A percentile compares a stretch with the other conserved stretches of the same genome.
phyloP scores from a whole-genome alignment of 2,888 invertebrate species.

The Tuberolachnus salignus region DNA sequence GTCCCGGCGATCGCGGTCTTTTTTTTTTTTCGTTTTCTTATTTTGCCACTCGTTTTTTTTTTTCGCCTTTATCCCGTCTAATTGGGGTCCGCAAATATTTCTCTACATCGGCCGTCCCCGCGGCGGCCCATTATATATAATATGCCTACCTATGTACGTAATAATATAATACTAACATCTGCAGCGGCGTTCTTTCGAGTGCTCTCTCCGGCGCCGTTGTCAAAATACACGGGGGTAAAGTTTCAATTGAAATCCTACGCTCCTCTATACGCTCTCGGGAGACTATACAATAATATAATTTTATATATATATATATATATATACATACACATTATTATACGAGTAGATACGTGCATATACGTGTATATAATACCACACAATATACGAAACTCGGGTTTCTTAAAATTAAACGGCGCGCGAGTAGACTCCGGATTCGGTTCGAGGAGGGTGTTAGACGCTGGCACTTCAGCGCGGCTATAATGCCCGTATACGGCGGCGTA shows the following conservation, averaged over 20 bases:
- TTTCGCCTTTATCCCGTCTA: conserved; percentile 43
- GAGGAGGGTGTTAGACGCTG: conserved; percentile 14
- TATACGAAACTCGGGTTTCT: conserved; percentile 21
- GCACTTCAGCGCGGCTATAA: neutral
- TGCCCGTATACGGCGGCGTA: too few relatives aligned
- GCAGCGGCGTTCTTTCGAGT: conserved; percentile 23
- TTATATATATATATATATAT: too few relatives aligned
- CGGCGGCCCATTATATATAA: neutral
- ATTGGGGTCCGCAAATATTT: conserved; percentile 35
- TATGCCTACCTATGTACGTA: neutral
- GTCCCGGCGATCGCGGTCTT: conserved; percentile 22
- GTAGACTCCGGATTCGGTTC: conserved; percentile 20
- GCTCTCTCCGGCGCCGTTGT: neutral
- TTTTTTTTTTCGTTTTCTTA: conserved; percentile 12
- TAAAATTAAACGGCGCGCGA: conserved; percentile 22
- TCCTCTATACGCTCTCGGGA: neutral
- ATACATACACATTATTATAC: too few relatives aligned
- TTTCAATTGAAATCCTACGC: conserved; percentile 46
- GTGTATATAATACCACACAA: too few relatives aligned
- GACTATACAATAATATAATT: neutral
- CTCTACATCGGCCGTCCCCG: neutral
- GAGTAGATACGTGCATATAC: too few relatives aligned
- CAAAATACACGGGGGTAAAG: conserved; percentile 32
- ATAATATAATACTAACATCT: conserved; percentile 19
- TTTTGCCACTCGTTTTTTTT: neutral